Evolutionary conservation across 2,888 invertebrate species (phyloP), one percentile per base, ranked within the genome.

Genomic region (Acanthopleura granulata): DNA sequence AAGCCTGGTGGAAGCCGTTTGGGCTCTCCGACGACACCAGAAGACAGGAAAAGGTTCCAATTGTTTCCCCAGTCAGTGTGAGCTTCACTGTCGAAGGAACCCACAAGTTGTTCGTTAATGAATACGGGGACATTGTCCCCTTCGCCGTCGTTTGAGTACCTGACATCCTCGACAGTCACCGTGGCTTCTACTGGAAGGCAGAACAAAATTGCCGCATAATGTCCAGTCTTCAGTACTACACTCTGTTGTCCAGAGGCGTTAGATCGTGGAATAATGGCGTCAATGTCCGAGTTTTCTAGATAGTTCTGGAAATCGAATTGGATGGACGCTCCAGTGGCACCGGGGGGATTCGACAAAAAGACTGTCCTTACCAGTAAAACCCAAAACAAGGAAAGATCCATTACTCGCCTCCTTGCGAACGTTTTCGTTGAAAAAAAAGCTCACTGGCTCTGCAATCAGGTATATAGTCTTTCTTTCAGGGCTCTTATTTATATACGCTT

Each of bases 81-180:
- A 29, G 61, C 40, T 25, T 66, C 27, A 18, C 77, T 75, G 0
- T 40, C 69, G 4, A 79, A 50, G 25, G 61, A 69, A 27, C 79
- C 79, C 14, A 79, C 66, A 18, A 27, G 50, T 22, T 72, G 30
- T 14, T 79, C 79, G 75, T 82, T 79, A n/a, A 82, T 73, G 29
- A 73, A 57, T n/a, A 84, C 73, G 6, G 70, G 75, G 18, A 84
- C 76, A 3, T 49, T 78, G 62, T 84, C 82, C 14, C 74, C 50
- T 1, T 74, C 77, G 25, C 84, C 84, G 50, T 84, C 84, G 69
- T 84, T 83, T 0, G 84, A 83, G 75, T 78, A 83, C 14, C 76
- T 75, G 1, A 84, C 75, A 51, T 80, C 77, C 40, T 79, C 75
- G 25, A 84, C 62, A 14, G 74, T 73, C 14, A 84, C 71, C 61